Evolutionary conservation across 1,140 invertebrate genomes (phyloP).

Genomic region (Drosophila varians): DNA sequence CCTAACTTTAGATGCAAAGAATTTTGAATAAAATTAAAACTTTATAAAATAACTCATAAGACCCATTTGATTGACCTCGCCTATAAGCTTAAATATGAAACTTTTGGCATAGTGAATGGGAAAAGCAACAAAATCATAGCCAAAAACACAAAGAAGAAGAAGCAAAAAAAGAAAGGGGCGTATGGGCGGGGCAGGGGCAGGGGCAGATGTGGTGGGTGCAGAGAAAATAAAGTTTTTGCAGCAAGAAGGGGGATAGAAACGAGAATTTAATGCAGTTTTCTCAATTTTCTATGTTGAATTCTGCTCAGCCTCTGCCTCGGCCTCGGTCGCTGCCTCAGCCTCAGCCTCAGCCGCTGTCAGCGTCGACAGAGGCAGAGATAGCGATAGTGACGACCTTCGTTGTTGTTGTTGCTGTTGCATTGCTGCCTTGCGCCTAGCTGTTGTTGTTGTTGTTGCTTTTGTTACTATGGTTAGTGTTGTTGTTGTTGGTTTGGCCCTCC

Average conservation of each 20-base stretch:
- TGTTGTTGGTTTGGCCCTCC: conserved; percentile 25
- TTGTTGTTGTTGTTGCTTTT: conserved; percentile 21
- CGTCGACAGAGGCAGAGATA: conserved; percentile 19
- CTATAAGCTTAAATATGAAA: conserved; percentile 22
- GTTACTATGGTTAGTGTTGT: background rate
- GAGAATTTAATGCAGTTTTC: conserved; percentile 78
- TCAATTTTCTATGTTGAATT: conserved; percentile 74
- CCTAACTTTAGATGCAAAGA: too few species aligned
- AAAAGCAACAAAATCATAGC: conserved; percentile 43
- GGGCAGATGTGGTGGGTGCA: background rate
- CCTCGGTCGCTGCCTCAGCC: conserved; percentile 21
- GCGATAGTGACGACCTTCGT: conserved; percentile 65
- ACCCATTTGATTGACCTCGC: background rate
- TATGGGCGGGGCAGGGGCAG: background rate
- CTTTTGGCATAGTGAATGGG: conserved; percentile 26
- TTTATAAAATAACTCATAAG: background rate
- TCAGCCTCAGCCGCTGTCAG: conserved; percentile 7
- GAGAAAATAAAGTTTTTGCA: conserved; percentile 29
- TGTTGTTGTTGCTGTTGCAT: background rate
- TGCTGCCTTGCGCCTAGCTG: conserved; percentile 26
- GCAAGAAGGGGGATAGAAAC: conserved; percentile 44
- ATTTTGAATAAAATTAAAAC: background rate
- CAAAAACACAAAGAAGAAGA: conserved; percentile 32
- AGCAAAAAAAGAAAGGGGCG: conserved; percentile 16
- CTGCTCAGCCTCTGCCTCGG: conserved; percentile 23